These are phyloP conservation scores for Plecotus auritus DNA, from an alignment of 2,113 vertebrate species.

Conservation along the genomic window DNA sequence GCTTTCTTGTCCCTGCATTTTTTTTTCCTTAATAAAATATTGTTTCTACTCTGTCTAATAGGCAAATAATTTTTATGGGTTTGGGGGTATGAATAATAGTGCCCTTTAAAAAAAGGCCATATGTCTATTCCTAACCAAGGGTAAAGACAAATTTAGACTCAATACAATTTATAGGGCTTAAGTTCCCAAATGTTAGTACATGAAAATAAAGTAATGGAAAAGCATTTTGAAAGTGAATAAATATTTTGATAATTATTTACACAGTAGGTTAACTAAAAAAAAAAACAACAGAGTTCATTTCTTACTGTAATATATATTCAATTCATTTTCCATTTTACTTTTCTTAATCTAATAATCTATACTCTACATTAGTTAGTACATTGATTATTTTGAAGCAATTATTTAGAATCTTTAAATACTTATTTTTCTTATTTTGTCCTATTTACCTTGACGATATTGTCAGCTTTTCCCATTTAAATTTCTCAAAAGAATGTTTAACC, in stretches of 20 bases:
- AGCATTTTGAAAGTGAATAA: background rate
- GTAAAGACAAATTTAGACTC: background rate
- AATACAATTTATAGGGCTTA: background rate
- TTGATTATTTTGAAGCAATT: slow-evolving; percentile 44
- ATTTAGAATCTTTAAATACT: slow-evolving; percentile 21
- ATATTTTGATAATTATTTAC: background rate
- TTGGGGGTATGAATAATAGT: background rate
- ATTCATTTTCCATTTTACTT: slow-evolving; percentile 1
- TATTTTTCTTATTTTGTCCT: background rate
- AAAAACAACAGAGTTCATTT: background rate
- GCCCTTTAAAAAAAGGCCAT: background rate
- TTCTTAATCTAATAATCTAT: background rate
- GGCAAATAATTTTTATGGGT: background rate
- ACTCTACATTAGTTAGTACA: background rate
- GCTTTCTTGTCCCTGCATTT: background rate
- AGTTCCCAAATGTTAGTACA: background rate
- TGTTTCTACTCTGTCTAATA: background rate
- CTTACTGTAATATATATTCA: background rate
- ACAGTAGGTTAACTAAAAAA: background rate
- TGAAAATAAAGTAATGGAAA: background rate
- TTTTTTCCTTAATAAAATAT: background rate
- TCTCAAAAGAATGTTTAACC: background rate
- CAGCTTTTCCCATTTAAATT: background rate
- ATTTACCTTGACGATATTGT: background rate
- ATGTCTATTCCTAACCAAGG: background rate